These are phyloP conservation scores for Brachionus sp. DNA, from an alignment of 1,140 invertebrate genomes.

Conservation along the genomic window DNA sequence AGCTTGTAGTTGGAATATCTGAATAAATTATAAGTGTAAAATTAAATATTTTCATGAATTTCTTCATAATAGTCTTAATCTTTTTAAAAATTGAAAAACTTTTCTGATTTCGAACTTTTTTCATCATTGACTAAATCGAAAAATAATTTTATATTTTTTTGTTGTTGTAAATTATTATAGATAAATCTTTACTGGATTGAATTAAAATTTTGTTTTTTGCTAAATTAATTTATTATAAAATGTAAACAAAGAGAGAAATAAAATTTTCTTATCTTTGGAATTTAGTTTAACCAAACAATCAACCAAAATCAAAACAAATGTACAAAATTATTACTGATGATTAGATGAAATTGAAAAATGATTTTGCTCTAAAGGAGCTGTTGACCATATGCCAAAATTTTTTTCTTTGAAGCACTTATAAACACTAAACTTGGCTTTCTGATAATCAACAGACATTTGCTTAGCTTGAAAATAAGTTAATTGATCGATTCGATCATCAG, in stretches of 20 bases:
- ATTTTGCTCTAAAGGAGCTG: conserved; percentile 9
- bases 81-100: too few species aligned
- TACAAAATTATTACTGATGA: not conserved
- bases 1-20: too few species aligned
- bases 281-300: not conserved
- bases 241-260: not conserved
- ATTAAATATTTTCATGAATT: too few species aligned
- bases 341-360: not conserved
- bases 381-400: conserved; percentile 19
- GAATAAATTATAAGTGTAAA: too few species aligned
- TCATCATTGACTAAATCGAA: too few species aligned
- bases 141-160: too few species aligned
- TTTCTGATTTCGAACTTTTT: too few species aligned
- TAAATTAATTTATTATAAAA: not conserved
- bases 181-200: too few species aligned
- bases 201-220: not conserved
- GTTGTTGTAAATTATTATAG: too few species aligned
- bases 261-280: not conserved
- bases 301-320: not conserved
- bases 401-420: conserved; percentile 9
- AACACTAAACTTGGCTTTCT: not conserved
- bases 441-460: not conserved
- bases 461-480: conserved; percentile 24
- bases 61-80: too few species aligned
- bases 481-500: not conserved